Conservation (phyloP, 1,140 invertebrate species). For the Euura lappo region DNA sequence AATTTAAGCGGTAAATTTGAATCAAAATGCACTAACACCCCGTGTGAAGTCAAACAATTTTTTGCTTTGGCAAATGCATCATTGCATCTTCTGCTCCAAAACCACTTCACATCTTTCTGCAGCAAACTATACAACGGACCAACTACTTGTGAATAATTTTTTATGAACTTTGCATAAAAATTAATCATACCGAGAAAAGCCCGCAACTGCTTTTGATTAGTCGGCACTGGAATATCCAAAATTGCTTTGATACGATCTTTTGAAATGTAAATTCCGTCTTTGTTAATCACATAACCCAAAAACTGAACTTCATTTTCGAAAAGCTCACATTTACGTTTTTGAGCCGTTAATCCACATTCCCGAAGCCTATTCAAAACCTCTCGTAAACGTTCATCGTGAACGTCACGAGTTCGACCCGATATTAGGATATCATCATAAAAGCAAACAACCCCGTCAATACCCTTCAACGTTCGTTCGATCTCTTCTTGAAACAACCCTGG, state of each 20-base stretch:
- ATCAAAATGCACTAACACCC: conserved; percentile 8
- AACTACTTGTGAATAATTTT: conserved; percentile 16
- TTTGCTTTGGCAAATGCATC: not conserved
- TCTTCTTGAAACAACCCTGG: conserved; percentile 19
- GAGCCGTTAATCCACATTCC: conserved; percentile 1
- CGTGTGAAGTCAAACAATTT: too few relatives aligned
- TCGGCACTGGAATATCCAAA: not conserved
- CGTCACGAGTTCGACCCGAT: not conserved
- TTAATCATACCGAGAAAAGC: not conserved
- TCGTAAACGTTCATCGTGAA: conserved; percentile 9
- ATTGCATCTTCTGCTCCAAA: conserved; percentile 19
- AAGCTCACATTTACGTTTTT: conserved; percentile 5
- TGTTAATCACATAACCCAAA: conserved; percentile 4
- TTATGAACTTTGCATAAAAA: not conserved
- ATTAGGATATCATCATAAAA: too few relatives aligned
- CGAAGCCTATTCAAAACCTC: not conserved
- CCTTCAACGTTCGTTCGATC: not conserved
- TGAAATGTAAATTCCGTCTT: not conserved
- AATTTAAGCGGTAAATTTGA: conserved; percentile 31
- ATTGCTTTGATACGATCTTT: conserved; percentile 2
- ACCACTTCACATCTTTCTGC: conserved; percentile 21
- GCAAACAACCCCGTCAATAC: too few relatives aligned
- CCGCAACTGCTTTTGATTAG: not conserved
- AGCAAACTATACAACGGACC: conserved; percentile 22
- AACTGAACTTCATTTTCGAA: not conserved